Evolutionary conservation across 1,140 invertebrate genomes (phyloP).

Genomic region (Drosophila littoralis): DNA sequence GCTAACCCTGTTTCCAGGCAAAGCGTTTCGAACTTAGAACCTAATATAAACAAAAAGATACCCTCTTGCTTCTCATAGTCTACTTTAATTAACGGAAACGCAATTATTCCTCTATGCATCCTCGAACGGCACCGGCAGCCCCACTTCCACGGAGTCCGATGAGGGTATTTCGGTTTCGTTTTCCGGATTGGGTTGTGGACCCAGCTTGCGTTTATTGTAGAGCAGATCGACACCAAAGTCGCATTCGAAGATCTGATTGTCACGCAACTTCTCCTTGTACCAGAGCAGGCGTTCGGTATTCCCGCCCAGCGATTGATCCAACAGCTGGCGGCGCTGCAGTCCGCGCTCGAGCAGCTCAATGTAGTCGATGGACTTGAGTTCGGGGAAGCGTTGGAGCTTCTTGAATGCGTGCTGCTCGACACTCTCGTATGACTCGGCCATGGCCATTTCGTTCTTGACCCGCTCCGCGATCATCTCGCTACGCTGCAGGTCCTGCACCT

Average conservation of each 20-base stretch:
- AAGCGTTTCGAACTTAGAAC: no score
- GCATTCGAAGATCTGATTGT: constrained; percentile 59
- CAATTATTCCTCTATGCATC: not conserved
- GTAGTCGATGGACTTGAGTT: constrained; percentile 65
- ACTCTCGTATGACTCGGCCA: constrained; percentile 51
- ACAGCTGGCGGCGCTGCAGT: constrained; percentile 59
- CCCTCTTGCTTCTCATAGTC: no score
- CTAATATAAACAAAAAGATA: no score
- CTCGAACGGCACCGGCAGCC: not conserved
- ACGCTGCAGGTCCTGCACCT: constrained; percentile 65
- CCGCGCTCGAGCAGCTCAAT: constrained; percentile 74
- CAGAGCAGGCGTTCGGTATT: constrained; percentile 75
- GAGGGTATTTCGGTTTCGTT: not conserved
- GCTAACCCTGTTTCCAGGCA: no score
- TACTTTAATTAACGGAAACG: no score
- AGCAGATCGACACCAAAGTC: constrained; percentile 66
- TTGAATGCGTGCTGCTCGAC: constrained; percentile 48
- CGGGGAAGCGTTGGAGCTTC: constrained; percentile 50
- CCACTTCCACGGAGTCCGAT: no score
- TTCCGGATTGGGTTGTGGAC: not conserved
- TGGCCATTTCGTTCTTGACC: constrained; percentile 51
- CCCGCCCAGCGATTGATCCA: constrained; percentile 77
- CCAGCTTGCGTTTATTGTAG: constrained; percentile 10
- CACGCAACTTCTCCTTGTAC: constrained; percentile 57
- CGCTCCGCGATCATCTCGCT: constrained; percentile 70